A percentile compares a stretch with the other conserved stretches of the same genome.
Evolutionary conservation across 1,140 invertebrate genomes (phyloP).

Genomic region (Cotesia vestalis): DNA sequence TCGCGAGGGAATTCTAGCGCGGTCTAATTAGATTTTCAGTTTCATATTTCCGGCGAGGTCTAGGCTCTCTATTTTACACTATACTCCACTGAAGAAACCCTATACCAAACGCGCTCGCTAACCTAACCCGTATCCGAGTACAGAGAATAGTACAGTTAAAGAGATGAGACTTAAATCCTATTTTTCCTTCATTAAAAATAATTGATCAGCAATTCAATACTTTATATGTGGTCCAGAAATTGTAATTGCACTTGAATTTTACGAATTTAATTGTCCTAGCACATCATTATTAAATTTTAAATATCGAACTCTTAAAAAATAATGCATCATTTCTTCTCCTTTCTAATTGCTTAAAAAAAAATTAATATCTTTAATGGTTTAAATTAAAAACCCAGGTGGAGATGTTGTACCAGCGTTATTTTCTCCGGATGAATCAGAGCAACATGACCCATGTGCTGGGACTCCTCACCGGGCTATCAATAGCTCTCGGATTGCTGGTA

Average conservation of each 20-base stretch:
- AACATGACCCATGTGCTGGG: constrained; percentile 86
- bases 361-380: constrained; percentile 38
- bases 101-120: background rate
- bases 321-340: too few relatives aligned
- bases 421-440: constrained; percentile 90
- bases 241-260: too few relatives aligned
- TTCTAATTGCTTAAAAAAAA: background rate
- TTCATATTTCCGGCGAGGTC: background rate
- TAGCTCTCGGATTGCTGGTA: constrained; percentile 67
- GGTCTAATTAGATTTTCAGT: constrained; percentile 1
- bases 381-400: constrained; percentile 73
- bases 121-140: too few relatives aligned
- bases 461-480: constrained; percentile 75
- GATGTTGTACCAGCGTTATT: constrained; percentile 90
- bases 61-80: background rate
- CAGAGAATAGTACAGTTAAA: too few relatives aligned
- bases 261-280: too few relatives aligned
- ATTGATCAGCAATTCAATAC: too few relatives aligned
- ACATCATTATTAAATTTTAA: too few relatives aligned
- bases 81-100: background rate
- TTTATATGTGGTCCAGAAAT: too few relatives aligned
- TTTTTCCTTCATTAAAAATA: too few relatives aligned
- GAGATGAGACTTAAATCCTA: too few relatives aligned
- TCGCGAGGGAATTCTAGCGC: background rate
- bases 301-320: background rate